Conservation (phyloP, 2,888 invertebrate species). For the Orchestes rusci region DNA sequence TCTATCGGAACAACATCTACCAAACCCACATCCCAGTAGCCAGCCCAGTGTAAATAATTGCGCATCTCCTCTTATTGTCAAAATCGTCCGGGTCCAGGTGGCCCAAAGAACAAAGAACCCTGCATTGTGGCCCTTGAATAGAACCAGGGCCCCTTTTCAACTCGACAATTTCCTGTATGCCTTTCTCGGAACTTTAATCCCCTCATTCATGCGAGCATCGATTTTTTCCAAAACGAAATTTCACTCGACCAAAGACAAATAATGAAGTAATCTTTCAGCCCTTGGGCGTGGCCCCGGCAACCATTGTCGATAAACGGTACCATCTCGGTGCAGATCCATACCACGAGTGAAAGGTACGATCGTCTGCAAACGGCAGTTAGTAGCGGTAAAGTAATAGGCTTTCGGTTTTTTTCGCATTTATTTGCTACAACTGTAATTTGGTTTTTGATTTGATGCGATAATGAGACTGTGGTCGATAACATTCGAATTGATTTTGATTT, state of each 20-base stretch:
- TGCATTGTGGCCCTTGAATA: constrained; percentile 23
- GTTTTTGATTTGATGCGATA: constrained; percentile 3
- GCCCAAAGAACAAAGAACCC: constrained; percentile 34
- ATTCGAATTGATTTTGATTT: too few species aligned
- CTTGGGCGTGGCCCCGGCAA: too few species aligned
- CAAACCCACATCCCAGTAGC: constrained; percentile 24
- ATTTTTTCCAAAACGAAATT: too few species aligned
- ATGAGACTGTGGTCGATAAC: not conserved
- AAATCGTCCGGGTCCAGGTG: constrained; percentile 31
- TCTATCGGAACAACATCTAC: too few species aligned
- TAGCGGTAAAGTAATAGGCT: constrained; percentile 21
- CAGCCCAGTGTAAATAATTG: constrained; percentile 34
- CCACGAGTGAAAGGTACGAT: constrained; percentile 19
- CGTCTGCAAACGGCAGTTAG: constrained; percentile 19
- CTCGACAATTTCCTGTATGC: constrained; percentile 21
- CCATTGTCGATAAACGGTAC: too few species aligned
- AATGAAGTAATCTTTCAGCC: too few species aligned
- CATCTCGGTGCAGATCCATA: too few species aligned
- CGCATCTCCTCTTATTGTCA: constrained; percentile 23
- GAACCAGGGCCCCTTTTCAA: constrained; percentile 17
- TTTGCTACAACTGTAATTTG: too few species aligned
- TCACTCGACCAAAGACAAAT: too few species aligned
- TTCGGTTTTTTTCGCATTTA: constrained; percentile 13
- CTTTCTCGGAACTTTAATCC: constrained; percentile 20
- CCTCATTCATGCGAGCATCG: constrained; percentile 18